A percentile compares a stretch with the other conserved stretches of the same genome.
These are phyloP conservation scores for Apodemus agrarius DNA, from an alignment of 2,797 vertebrate species.

Conservation along the genomic window DNA sequence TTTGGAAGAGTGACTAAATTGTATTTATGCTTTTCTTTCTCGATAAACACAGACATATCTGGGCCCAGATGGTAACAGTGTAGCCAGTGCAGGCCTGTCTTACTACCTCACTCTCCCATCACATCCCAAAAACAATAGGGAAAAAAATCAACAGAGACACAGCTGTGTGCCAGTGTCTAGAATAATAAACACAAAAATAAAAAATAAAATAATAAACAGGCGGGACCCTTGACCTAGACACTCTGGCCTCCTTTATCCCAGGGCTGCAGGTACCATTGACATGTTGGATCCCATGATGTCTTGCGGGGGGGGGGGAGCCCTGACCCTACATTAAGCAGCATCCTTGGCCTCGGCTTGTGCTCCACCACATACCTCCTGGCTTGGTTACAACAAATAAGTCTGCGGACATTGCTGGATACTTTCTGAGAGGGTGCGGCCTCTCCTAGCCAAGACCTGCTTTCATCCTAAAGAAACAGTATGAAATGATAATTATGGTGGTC, in stretches of 20 bases:
- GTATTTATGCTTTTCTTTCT: neutral
- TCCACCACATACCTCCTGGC: neutral
- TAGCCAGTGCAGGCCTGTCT: neutral
- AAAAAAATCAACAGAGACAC: rapidly evolving
- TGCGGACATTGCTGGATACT: neutral
- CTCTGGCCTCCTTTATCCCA: neutral
- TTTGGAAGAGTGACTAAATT: neutral
- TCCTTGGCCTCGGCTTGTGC: neutral
- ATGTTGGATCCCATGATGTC: neutral
- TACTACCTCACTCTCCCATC: neutral
- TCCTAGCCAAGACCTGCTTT: neutral
- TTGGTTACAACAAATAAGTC: neutral
- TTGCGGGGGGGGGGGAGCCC: neutral
- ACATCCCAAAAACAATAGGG: neutral
- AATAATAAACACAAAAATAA: neutral
- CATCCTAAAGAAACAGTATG: neutral
- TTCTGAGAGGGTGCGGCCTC: neutral
- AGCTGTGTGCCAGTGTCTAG: neutral
- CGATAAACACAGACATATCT: neutral
- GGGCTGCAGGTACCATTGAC: neutral
- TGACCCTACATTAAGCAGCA: neutral
- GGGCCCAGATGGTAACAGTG: neutral
- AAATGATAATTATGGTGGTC: neutral
- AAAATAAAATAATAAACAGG: neutral
- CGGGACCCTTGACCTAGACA: neutral